Percentiles rank a stretch among this genome's conserved stretches.
phyloP scores from a whole-genome alignment of 2,113 vertebrate genomes.

The Anguilla japonica region DNA sequence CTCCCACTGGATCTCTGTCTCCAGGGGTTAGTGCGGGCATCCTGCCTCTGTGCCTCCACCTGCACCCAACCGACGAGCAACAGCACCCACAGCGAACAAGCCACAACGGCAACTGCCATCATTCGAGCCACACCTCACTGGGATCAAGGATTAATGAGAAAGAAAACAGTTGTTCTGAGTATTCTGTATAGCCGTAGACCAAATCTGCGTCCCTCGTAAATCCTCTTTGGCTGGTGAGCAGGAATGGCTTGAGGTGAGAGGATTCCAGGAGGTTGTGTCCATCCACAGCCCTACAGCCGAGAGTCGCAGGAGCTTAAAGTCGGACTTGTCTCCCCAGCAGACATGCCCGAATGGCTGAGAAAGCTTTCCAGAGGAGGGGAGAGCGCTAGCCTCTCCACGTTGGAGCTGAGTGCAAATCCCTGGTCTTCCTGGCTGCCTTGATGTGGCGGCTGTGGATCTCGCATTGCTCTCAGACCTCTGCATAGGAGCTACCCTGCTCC shows the following conservation, averaged over 20 bases:
- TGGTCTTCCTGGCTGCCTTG: slow-evolving; percentile 54
- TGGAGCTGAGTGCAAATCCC: slow-evolving; percentile 48
- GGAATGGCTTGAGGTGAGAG: neutral
- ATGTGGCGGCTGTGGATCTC: slow-evolving; percentile 54
- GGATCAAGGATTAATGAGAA: slow-evolving; percentile 12
- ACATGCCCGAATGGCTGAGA: slow-evolving; percentile 45
- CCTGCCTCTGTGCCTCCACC: slow-evolving; percentile 66
- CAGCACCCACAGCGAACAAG: slow-evolving; percentile 66
- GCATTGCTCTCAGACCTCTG: slow-evolving; percentile 66
- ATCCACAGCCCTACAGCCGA: slow-evolving; percentile 52
- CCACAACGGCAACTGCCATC: slow-evolving; percentile 56
- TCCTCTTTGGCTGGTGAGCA: slow-evolving; percentile 41
- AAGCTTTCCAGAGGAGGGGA: slow-evolving; percentile 27
- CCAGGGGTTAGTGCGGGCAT: slow-evolving; percentile 75
- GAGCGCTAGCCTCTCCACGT: slow-evolving; percentile 25
- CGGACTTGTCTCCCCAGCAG: slow-evolving; percentile 40
- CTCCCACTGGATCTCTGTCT: slow-evolving; percentile 96
- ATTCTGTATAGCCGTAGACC: neutral
- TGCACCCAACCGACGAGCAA: slow-evolving; percentile 66
- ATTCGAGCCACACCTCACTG: slow-evolving; percentile 29
- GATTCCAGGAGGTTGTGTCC: slow-evolving; percentile 51
- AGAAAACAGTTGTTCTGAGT: no score
- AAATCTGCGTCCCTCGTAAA: neutral
- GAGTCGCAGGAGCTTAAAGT: neutral
- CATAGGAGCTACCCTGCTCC: slow-evolving; percentile 57